Base-by-base conservation (phyloP, 2,888 invertebrate genomes). In the Limenitis camilla region DNA sequence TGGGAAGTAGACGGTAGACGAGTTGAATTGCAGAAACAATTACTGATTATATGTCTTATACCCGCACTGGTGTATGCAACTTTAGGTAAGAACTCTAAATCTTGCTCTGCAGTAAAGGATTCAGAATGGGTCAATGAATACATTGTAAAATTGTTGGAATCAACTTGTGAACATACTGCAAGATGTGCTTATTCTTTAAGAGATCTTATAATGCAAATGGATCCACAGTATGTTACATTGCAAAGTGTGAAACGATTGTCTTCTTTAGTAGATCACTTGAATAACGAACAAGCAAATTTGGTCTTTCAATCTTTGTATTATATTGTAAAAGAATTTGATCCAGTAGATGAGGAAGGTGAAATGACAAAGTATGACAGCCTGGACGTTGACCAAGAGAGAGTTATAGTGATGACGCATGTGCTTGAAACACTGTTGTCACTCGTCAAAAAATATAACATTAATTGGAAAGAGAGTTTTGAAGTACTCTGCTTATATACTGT, bases 381-480 rank as follows among this genome's bases (percentile, higher is more conserved):
- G 5, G 79, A 77, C 43, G 76, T 78, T 5, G 64, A 69, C 19
- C 72, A 77, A 35, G 75, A 80, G 29, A 81, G 75, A 47, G 69
- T 79, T 5, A 63, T 76, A 39, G 89, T 92, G 29, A 78, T 93
- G 68, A 90, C 90, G 7, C 89, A 91, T n/a, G 85, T 93, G 1
- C 75, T 94, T 52, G 91, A 93, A 52, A 90, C 89, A 0, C 78
- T 94, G 8, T 83, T 90, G 27, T 84, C 88, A 0, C 78, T 94
- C 40, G 91, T 94, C 5, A 90, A 91, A 53, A 89, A 91, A 42
- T 92, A 92, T 61, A 90, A 92, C 56, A 91, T 94, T 9, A 92
- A 92, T 32, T 94, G 94, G 94, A 90, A 91, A 52, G 93, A 94
- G 63, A 93, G 92, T 52, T 86, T 94, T 3, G 94, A 95, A 81